Base-by-base conservation (phyloP, 2,797 vertebrate genomes). In the Hydrocynus forskahlii region DNA sequence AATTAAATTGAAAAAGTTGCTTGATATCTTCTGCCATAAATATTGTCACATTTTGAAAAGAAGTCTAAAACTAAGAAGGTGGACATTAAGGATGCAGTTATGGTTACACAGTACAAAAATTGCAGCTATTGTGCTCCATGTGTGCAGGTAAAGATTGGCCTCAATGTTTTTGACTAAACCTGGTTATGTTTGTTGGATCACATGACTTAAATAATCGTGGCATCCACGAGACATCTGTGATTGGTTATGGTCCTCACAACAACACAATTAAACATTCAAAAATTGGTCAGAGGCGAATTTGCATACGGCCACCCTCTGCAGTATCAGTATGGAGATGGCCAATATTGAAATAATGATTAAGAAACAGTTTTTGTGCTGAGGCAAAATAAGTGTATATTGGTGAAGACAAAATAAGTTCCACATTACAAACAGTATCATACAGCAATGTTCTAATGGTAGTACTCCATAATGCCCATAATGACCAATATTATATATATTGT, bases 381-480 rank as follows among this genome's bases (percentile, higher is more conserved):
- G 2, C 35, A 35, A 35, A 29, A 29, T 29, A 29, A 1, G 29
- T 29, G 29, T 29, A 3, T 9, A 1, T 23, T 4, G 21, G 12
- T 25, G 60, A 4, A 62, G 82, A 87, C 91, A 91, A 89, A 94
- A 94, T 93, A 92, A 92, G 92, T 93, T 92, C 90, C 87, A 90
- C 92, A 92, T 93, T 50, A 66, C 2, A n/a, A 25, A 19, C 66
- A 21, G 72, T 75, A 89, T 93, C 92, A 29, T 57, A 55, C 71
- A 57, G 23, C 55, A 43, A 17, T 70, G 83, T 82, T 73, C 55
- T 50, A 90, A 92, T 91, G 92, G 91, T 89, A 88, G 92, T 91
- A 89, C 89, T 48, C 12, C 45, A 8, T 48, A 48, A 48, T 48
- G 8, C 7, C 8, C 7, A 48, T 48, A 48, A n/a, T n/a, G n/a